Percentiles rank a stretch among this genome's conserved stretches.
These are phyloP conservation scores for Adrianichthys oophorus DNA, from an alignment of 2,797 vertebrate species.

Conservation along the genomic window DNA sequence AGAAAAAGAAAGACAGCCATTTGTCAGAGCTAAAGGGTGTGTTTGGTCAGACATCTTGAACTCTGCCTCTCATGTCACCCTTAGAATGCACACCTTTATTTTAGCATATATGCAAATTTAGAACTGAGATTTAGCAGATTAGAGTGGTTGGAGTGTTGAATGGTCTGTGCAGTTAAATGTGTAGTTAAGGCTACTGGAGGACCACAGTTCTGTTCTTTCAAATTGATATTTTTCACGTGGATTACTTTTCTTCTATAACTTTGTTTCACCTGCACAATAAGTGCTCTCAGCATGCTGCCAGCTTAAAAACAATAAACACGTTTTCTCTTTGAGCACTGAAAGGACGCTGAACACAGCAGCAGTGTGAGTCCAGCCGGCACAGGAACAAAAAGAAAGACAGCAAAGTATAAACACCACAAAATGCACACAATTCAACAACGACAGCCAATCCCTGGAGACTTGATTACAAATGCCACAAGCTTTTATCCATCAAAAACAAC, in stretches of 20 bases:
- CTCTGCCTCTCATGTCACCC: no score
- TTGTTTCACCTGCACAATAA: slow-evolving; percentile 38
- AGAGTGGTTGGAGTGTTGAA: no score
- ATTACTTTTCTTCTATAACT: slow-evolving; percentile 48
- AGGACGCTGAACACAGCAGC: slow-evolving; percentile 23
- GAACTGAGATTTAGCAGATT: no score
- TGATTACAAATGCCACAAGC: slow-evolving; percentile 58
- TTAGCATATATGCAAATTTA: no score
- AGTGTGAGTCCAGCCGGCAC: slow-evolving; percentile 20
- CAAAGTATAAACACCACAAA: slow-evolving; percentile 50
- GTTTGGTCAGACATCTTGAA: no score
- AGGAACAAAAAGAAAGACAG: slow-evolving; percentile 31
- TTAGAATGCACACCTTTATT: no score
- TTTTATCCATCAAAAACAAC: slow-evolving; percentile 67
- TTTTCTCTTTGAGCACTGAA: not conserved
- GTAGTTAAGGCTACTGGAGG: slow-evolving; percentile 43
- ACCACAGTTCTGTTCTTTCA: slow-evolving; percentile 40
- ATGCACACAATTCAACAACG: slow-evolving; percentile 55
- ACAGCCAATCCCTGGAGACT: slow-evolving; percentile 59
- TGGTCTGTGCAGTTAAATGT: slow-evolving; percentile 54
- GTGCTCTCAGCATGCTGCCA: slow-evolving; percentile 39
- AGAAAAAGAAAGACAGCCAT: no score
- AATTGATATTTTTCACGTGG: slow-evolving; percentile 67
- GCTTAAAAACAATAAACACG: not conserved
- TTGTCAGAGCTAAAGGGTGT: no score